These are phyloP conservation scores for Drosophila jambulina DNA, from an alignment of 1,140 invertebrate genomes.

Conservation along the genomic window DNA sequence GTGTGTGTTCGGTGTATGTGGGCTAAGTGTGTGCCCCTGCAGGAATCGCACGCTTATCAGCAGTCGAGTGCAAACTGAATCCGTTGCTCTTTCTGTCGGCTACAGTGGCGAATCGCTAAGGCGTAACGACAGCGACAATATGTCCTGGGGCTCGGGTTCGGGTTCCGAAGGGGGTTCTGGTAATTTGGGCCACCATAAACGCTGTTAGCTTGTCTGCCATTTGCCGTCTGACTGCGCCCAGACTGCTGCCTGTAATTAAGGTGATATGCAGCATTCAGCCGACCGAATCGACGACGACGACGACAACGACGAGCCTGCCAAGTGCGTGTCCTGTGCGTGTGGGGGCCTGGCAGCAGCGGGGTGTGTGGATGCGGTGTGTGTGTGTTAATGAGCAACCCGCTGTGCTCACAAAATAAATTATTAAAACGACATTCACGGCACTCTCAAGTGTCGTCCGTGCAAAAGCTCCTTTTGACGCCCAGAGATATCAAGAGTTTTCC, in stretches of 20 bases:
- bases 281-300: conserved; percentile 55
- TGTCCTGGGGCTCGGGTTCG: conserved; percentile 18
- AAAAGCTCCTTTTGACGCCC: conserved; percentile 45
- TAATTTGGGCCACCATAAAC: conserved; percentile 72
- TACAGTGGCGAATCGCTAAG: conserved; percentile 78
- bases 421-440: conserved; percentile 68
- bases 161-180: conserved; percentile 25
- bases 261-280: conserved; percentile 75
- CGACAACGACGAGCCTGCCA: conserved; percentile 44
- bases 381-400: conserved; percentile 79
- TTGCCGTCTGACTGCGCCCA: conserved; percentile 79
- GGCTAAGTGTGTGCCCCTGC: conserved; percentile 39
- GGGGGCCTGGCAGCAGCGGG: not conserved
- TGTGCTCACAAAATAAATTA: conserved; percentile 77
- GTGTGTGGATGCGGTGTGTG: conserved; percentile 26
- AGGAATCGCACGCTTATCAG: conserved; percentile 81
- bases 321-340: conserved; percentile 75
- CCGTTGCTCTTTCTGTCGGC: conserved; percentile 64
- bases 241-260: conserved; percentile 82
- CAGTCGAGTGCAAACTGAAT: conserved; percentile 82
- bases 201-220: conserved; percentile 78
- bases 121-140: conserved; percentile 77
- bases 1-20: conserved; percentile 26
- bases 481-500: conserved; percentile 31
- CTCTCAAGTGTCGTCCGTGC: conserved; percentile 47